phyloP scores from a whole-genome alignment of 1,140 invertebrate genomes.

The Leptopilina boulardi region DNA sequence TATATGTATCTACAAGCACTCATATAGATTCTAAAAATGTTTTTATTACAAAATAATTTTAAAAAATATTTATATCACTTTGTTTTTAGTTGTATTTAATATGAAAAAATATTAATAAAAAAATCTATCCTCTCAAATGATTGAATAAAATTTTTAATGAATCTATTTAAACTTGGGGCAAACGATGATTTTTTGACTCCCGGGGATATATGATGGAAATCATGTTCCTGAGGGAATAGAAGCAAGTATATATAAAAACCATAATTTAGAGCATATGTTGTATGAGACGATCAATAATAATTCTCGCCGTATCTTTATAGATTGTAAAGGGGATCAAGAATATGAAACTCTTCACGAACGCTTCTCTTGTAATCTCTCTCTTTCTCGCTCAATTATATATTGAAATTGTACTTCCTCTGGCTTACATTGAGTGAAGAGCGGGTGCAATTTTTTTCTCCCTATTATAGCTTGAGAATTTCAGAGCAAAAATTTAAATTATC shows the following conservation, averaged over 20 bases:
- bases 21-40: too few relatives aligned
- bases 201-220: slow-evolving; percentile 15
- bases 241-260: slow-evolving; percentile 51
- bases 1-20: too few relatives aligned
- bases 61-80: too few relatives aligned
- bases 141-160: not conserved
- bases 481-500: slow-evolving; percentile 2
- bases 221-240: slow-evolving; percentile 40
- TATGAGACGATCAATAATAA: slow-evolving; percentile 46
- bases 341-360: not conserved
- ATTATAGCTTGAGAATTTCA: slow-evolving; percentile 22
- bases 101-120: too few relatives aligned
- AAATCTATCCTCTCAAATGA: too few relatives aligned
- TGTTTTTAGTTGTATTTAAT: too few relatives aligned
- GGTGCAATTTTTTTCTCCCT: slow-evolving; percentile 5
- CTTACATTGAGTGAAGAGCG: slow-evolving; percentile 17
- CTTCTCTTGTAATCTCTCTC: not conserved
- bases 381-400: slow-evolving; percentile 38
- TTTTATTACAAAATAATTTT: too few relatives aligned
- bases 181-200: slow-evolving; percentile 43
- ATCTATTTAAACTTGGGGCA: not conserved
- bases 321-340: not conserved
- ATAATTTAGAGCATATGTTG: slow-evolving; percentile 52
- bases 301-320: slow-evolving; percentile 44
- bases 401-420: slow-evolving; percentile 17